These are phyloP conservation scores for Prionace glauca DNA, from an alignment of 2,797 vertebrate genomes.

Conservation along the genomic window DNA sequence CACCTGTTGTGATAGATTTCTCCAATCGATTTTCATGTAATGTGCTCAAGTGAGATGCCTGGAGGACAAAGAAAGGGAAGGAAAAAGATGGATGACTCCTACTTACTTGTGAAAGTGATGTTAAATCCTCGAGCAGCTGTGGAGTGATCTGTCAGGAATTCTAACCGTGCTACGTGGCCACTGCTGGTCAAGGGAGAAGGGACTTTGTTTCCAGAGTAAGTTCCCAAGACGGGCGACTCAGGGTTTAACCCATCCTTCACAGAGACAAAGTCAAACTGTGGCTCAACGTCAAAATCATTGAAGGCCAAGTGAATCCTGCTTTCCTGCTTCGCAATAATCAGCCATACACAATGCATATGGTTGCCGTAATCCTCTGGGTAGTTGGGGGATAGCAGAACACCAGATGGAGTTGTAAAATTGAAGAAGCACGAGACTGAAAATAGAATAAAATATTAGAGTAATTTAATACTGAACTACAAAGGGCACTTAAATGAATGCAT, in stretches of 20 bases:
- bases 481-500: not conserved
- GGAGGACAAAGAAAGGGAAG: not conserved
- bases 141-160: slow-evolving; percentile 97
- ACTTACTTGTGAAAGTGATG: slow-evolving; percentile 95
- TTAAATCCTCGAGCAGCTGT: slow-evolving; percentile 95
- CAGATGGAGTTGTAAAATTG: slow-evolving; percentile 94
- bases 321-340: slow-evolving; percentile 88
- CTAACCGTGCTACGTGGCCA: slow-evolving; percentile 81
- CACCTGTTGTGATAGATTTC: not conserved
- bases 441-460: slow-evolving; percentile 45
- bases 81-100: not conserved
- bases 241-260: slow-evolving; percentile 92
- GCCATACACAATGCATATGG: slow-evolving; percentile 97
- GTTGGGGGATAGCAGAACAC: slow-evolving; percentile 87
- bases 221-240: slow-evolving; percentile 87
- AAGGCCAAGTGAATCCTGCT: slow-evolving; percentile 95
- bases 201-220: slow-evolving; percentile 83
- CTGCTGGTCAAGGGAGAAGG: slow-evolving; percentile 94
- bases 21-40: not conserved
- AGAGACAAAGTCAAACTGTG: slow-evolving; percentile 93
- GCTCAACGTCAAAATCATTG: slow-evolving; percentile 96
- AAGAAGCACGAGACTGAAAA: slow-evolving; percentile 94
- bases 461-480: slow-evolving; percentile 20
- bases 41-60: not conserved
- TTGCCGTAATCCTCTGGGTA: slow-evolving; percentile 96